Base-by-base conservation (phyloP, 1,140 invertebrate species). In the Lasaia peninsularis region DNA sequence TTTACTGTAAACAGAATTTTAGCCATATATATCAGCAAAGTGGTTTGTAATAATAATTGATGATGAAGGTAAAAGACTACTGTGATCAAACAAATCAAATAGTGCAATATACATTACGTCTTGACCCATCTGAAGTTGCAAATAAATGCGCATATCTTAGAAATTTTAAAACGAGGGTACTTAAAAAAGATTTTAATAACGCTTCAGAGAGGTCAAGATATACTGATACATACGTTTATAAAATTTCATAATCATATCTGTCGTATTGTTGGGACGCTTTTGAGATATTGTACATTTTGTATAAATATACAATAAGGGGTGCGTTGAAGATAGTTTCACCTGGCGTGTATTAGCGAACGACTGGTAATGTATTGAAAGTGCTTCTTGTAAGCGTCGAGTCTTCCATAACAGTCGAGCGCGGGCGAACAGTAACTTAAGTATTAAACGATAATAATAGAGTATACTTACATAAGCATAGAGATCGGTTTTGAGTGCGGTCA, bases 371-470 rank as follows among this genome's bases (percentile, higher is more conserved):
- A 80, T 79, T 80, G 80, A 77, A 76, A 78, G 74, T 85, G 82
- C 83, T 88, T 86, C 78, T 83, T 68, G 82, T 78, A 86, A 86
- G 85, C 83, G 83, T 82, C 80, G 78, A 82, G 85, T 88, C 85
- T 88, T 88, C 85, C 85, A 88, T 82, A 88, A 74, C 85, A 82
- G 85, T 88, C 81, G 80, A 71, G 66, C 80, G 81, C 78, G 68
- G 52, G 63, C 67, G 70, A 67, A 82, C 73, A 83, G 72, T 86
- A 75, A 83, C 73, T 71, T 86, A 88, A 88, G 85, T 84, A 88
- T 86, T 88, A 86, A 83, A 81, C 68, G 83, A 88, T 88, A 86
- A 88, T 88, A 86, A 86, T 88, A 86, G 79, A 65, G 73, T 86
- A 84, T 84, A 80, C 74, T 76, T 80, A 81, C 68, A 67, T 80